Evolutionary conservation across 2,797 vertebrate genomes (phyloP).

Genomic region (Sebastiscus tertius): DNA sequence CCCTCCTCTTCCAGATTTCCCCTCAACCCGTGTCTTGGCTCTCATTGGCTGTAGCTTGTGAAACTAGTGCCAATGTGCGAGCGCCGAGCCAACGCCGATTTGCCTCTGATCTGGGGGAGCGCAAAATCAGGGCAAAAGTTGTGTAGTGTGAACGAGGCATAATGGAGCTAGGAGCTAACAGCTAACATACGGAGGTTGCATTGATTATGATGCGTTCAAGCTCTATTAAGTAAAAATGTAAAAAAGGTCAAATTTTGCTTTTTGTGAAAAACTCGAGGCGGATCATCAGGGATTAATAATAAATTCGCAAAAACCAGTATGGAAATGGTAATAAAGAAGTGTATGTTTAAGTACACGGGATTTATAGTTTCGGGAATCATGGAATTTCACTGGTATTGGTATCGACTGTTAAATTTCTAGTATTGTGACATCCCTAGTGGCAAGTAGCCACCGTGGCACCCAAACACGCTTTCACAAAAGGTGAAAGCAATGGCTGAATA

Average conservation of each 20-base stretch:
- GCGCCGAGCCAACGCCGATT: no score
- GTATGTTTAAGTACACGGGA: background rate
- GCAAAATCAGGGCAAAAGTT: no score
- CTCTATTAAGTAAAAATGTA: background rate
- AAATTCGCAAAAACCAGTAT: background rate
- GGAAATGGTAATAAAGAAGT: background rate
- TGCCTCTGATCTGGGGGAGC: no score
- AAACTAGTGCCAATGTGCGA: no score
- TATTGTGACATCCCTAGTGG: background rate
- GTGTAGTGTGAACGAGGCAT: no score
- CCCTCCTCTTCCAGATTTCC: no score
- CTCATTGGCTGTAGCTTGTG: no score
- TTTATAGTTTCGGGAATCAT: background rate
- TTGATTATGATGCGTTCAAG: background rate
- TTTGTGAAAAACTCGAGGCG: background rate
- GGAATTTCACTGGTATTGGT: background rate
- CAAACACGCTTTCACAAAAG: conserved; percentile 9
- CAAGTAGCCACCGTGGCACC: background rate
- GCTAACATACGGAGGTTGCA: no score
- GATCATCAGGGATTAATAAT: background rate
- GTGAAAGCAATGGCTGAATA: background rate
- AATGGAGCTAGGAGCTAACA: no score
- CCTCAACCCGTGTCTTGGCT: no score
- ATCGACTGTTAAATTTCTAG: background rate
- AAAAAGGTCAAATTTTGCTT: background rate